A percentile compares a stretch with the other conserved stretches of the same genome.
phyloP scores from a whole-genome alignment of 2,888 invertebrate species.

The Chloromyia formosa region DNA sequence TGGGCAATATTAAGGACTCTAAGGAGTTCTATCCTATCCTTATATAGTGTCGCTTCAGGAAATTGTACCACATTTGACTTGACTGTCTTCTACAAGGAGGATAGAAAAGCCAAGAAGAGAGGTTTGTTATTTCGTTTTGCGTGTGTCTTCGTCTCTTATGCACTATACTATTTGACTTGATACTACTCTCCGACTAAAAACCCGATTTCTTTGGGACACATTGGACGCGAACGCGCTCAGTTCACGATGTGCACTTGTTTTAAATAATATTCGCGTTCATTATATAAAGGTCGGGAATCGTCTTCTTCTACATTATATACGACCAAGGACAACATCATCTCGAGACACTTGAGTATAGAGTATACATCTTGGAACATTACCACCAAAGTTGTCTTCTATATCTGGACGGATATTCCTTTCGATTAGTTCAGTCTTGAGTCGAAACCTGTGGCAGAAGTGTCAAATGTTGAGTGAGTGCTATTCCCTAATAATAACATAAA shows the following conservation, averaged over 20 bases:
- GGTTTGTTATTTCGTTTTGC: conserved; percentile 37
- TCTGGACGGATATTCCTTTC: conserved; percentile 43
- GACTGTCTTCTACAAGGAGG: conserved; percentile 26
- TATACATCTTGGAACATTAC: conserved; percentile 34
- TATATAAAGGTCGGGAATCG: conserved; percentile 25
- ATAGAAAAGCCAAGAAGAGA: conserved; percentile 30
- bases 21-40: conserved; percentile 51
- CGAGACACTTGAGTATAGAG: conserved; percentile 32
- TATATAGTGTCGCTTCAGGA: conserved; percentile 52
- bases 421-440: conserved; percentile 42
- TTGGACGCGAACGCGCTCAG: neutral
- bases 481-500: conserved; percentile 24
- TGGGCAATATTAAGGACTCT: conserved; percentile 50
- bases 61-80: conserved; percentile 50
- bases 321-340: conserved; percentile 36
- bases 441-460: conserved; percentile 44
- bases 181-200: neutral
- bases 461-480: conserved; percentile 35
- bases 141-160: conserved; percentile 26
- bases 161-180: conserved; percentile 22
- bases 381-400: conserved; percentile 39
- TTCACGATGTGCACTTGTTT: conserved; percentile 26
- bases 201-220: conserved; percentile 26
- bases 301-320: conserved; percentile 29
- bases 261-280: conserved; percentile 39